These are phyloP conservation scores for Ranitomeya imitator DNA, from an alignment of 2,113 vertebrate genomes.

Conservation along the genomic window DNA sequence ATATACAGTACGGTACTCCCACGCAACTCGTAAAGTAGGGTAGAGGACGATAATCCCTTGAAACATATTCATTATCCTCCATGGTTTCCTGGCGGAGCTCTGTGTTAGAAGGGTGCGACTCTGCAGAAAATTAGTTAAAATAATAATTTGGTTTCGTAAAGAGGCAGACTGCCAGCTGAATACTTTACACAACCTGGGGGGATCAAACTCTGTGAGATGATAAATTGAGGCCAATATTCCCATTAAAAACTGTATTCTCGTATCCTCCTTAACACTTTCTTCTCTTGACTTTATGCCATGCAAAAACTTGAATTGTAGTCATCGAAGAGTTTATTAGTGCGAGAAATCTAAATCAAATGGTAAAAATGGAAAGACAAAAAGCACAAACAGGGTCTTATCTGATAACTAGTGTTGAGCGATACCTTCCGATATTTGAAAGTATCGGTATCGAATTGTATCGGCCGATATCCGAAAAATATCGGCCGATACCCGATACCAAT, in stretches of 20 bases:
- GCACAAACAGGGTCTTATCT: too few relatives aligned
- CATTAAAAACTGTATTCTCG: not conserved
- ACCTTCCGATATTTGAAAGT: too few relatives aligned
- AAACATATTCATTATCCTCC: not conserved
- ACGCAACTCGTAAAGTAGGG: not conserved
- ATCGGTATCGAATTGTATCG: too few relatives aligned
- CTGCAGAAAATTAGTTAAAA: slow-evolving; percentile 47
- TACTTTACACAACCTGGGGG: slow-evolving; percentile 32
- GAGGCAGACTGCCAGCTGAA: slow-evolving; percentile 9
- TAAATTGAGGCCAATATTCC: slow-evolving; percentile 29
- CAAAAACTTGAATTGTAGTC: not conserved
- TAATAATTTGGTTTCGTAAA: slow-evolving; percentile 33
- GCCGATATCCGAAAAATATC: too few relatives aligned
- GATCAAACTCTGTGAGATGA: slow-evolving; percentile 19
- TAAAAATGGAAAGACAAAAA: too few relatives aligned
- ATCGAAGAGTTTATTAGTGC: not conserved
- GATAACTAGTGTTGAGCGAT: too few relatives aligned
- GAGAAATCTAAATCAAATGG: too few relatives aligned
- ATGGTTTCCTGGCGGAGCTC: slow-evolving; percentile 8
- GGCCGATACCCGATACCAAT: too few relatives aligned
- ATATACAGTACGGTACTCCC: not conserved
- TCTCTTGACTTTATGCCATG: not conserved
- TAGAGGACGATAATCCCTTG: slow-evolving; percentile 17
- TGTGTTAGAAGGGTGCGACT: not conserved
- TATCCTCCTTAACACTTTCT: slow-evolving; percentile 19